Conservation (phyloP, 2,888 invertebrate genomes). For the Dryadula phaetusa region DNA sequence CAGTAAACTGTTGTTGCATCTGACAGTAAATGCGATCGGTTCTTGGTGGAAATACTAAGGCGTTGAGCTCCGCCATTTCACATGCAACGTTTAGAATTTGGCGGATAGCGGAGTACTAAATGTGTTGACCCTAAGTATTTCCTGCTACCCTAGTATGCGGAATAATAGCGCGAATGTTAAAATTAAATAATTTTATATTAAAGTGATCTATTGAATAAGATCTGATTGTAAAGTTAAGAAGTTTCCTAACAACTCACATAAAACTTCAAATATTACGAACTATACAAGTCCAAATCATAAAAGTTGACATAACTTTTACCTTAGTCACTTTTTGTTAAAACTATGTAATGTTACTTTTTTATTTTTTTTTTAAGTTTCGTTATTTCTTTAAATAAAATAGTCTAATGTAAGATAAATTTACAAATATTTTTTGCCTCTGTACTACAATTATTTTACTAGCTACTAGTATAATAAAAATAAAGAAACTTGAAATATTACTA, state of each 20-base stretch:
- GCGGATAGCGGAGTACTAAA: too few relatives aligned
- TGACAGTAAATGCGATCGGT: too few relatives aligned
- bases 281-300: conserved; percentile 12
- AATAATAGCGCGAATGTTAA: too few relatives aligned
- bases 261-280: conserved; percentile 15
- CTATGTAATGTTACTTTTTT: neutral
- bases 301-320: conserved; percentile 14
- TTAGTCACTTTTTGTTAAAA: neutral
- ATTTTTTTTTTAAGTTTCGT: too few relatives aligned
- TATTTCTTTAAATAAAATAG: too few relatives aligned
- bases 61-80: too few relatives aligned
- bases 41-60: too few relatives aligned
- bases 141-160: too few relatives aligned
- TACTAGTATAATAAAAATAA: neutral
- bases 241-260: conserved; percentile 17
- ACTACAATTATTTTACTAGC: too few relatives aligned
- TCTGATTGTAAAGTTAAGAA: conserved; percentile 20
- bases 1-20: too few relatives aligned
- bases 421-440: neutral
- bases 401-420: neutral
- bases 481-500: neutral
- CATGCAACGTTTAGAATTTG: too few relatives aligned
- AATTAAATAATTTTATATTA: neutral
- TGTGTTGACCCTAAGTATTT: too few relatives aligned
- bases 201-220: conserved; percentile 9